Percentiles rank a stretch among this genome's conserved stretches.
These are phyloP conservation scores for Nothocercus nigrocapillus DNA, from an alignment of 2,113 vertebrate genomes.

Conservation along the genomic window DNA sequence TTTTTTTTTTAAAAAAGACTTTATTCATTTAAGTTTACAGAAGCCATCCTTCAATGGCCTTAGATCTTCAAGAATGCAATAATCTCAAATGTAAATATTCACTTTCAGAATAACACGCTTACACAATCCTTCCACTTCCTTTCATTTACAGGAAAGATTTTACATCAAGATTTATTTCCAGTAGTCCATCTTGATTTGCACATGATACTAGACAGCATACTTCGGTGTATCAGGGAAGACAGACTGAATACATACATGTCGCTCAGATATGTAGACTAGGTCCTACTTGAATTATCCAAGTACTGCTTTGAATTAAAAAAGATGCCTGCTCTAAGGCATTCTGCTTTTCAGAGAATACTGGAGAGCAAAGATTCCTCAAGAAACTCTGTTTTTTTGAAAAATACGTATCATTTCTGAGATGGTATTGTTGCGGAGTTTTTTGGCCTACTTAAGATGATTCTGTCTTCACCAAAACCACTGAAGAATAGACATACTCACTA, in stretches of 20 bases:
- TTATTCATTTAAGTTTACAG: background rate
- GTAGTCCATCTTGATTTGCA: background rate
- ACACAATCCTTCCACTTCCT: background rate
- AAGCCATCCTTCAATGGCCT: background rate
- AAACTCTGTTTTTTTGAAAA: background rate
- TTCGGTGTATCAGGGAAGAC: background rate
- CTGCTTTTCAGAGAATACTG: background rate
- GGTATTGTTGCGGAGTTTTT: background rate
- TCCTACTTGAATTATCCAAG: background rate
- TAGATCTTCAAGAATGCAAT: background rate
- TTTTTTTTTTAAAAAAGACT: background rate
- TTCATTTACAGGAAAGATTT: background rate
- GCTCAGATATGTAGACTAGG: background rate
- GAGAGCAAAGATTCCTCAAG: background rate
- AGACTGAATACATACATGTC: background rate
- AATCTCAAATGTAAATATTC: background rate
- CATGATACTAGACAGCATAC: fast-evolving
- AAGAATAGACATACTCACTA: background rate
- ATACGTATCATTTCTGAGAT: fast-evolving
- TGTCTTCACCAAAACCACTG: background rate
- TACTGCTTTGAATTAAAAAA: background rate
- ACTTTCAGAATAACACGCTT: background rate
- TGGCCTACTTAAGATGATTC: background rate
- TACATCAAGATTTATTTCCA: background rate
- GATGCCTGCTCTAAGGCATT: background rate